Conservation (phyloP, 1,140 invertebrate genomes). For the Leptopilina clavipes region DNA sequence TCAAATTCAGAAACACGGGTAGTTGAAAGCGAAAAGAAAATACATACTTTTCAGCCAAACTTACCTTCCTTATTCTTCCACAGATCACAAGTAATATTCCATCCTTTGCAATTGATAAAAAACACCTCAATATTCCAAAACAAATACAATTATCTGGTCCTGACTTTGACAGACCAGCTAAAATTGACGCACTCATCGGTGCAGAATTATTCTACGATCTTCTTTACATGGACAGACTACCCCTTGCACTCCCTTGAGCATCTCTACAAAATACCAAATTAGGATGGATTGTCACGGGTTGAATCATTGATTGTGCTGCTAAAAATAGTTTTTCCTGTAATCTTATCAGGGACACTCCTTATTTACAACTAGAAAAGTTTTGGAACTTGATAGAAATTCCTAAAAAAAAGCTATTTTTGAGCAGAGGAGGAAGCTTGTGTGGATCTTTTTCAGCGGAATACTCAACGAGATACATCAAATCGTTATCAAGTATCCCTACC, state of each 20-base stretch:
- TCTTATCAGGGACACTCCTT: not conserved
- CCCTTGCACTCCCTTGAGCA: conserved; percentile 19
- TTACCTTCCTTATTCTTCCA: conserved; percentile 28
- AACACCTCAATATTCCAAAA: conserved; percentile 6
- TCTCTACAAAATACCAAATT: not conserved
- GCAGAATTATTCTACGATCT: conserved; percentile 39
- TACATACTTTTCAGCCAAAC: not conserved
- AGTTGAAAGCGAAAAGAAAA: no score
- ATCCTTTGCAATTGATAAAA: not conserved
- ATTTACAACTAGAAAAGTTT: not conserved
- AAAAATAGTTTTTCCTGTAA: not conserved
- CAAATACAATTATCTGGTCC: conserved; percentile 38
- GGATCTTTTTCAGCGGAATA: not conserved
- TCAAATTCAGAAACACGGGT: no score
- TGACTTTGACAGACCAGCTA: conserved; percentile 35
- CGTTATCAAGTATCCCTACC: not conserved
- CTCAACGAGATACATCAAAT: not conserved
- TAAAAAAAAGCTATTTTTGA: not conserved
- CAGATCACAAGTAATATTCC: conserved; percentile 28
- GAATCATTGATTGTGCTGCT: not conserved
- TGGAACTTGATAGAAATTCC: not conserved
- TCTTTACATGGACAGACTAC: conserved; percentile 18
- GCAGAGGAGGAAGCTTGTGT: not conserved
- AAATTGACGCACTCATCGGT: conserved; percentile 34
- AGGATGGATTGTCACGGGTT: not conserved